Conservation (phyloP, 2,888 invertebrate species). For the Phania funesta region DNA sequence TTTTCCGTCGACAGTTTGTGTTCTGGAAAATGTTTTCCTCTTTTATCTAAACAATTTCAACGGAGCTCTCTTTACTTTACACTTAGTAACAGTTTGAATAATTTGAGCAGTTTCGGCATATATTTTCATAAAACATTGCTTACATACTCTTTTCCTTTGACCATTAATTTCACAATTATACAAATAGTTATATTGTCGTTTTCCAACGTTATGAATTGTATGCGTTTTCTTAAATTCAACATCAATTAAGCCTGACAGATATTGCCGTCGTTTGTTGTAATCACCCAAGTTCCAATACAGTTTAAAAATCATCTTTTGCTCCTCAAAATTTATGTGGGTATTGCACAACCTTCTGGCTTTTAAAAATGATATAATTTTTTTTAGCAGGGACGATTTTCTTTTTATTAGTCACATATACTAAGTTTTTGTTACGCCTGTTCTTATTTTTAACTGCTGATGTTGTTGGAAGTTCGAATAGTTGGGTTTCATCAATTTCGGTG, state of each 20-base stretch:
- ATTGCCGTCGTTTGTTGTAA: constrained; percentile 15
- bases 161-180: constrained; percentile 4
- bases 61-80: constrained; percentile 2
- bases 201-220: not conserved
- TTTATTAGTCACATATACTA: constrained; percentile 19
- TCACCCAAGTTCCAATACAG: constrained; percentile 23
- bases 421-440: constrained; percentile 19
- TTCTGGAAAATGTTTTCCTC: constrained; percentile 10
- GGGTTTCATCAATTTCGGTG: constrained; percentile 16
- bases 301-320: too few species aligned
- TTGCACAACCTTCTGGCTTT: constrained; percentile 17
- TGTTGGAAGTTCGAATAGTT: constrained; percentile 28
- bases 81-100: constrained; percentile 9
- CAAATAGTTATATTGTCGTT: constrained; percentile 16
- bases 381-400: constrained; percentile 13
- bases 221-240: constrained; percentile 12
- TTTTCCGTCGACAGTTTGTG: constrained; percentile 12
- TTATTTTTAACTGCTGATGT: constrained; percentile 12
- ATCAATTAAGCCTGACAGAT: constrained; percentile 25
- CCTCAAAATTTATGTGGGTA: too few species aligned
- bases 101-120: constrained; percentile 7
- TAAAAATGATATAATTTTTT: not conserved
- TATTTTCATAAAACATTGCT: constrained; percentile 14
- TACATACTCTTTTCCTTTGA: constrained; percentile 6
- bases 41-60: constrained; percentile 26